Evolutionary conservation across 2,113 vertebrate species (phyloP).

Genomic region (Tachycineta bicolor): DNA sequence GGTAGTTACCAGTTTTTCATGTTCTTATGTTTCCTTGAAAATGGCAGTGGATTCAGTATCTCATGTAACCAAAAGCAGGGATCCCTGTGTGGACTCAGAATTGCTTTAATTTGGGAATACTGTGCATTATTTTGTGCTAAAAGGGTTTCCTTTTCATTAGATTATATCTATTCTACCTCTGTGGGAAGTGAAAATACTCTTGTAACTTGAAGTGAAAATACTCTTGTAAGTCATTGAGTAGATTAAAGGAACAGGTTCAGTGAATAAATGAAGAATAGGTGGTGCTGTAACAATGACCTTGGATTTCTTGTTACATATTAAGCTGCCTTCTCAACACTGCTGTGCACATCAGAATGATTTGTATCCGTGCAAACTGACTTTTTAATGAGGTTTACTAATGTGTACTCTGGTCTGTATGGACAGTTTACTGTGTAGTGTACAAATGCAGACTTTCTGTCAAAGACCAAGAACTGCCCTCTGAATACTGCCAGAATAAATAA

Average conservation of each 20-base stretch:
- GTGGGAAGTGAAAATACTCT: not conserved
- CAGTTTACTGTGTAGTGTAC: not conserved
- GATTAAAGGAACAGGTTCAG: not conserved
- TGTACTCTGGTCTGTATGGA: not conserved
- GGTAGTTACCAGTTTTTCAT: not conserved
- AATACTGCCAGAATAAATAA: conserved; percentile 2
- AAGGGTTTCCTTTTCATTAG: not conserved
- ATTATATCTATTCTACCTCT: not conserved
- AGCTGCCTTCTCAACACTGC: not conserved
- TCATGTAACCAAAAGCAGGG: not conserved
- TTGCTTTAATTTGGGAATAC: not conserved
- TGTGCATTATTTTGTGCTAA: not conserved
- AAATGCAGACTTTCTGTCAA: not conserved
- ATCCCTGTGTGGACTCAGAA: not conserved
- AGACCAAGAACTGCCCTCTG: not conserved
- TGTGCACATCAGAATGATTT: not conserved
- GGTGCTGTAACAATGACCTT: not conserved
- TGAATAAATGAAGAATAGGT: not conserved
- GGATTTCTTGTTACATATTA: not conserved
- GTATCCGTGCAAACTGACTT: not conserved
- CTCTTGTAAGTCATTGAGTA: not conserved
- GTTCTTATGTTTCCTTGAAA: not conserved
- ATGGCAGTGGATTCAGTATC: not conserved
- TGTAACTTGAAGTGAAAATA: not conserved
- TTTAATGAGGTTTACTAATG: not conserved